phyloP scores from a whole-genome alignment of 2,888 invertebrate species.

The Perizoma affinitatum region DNA sequence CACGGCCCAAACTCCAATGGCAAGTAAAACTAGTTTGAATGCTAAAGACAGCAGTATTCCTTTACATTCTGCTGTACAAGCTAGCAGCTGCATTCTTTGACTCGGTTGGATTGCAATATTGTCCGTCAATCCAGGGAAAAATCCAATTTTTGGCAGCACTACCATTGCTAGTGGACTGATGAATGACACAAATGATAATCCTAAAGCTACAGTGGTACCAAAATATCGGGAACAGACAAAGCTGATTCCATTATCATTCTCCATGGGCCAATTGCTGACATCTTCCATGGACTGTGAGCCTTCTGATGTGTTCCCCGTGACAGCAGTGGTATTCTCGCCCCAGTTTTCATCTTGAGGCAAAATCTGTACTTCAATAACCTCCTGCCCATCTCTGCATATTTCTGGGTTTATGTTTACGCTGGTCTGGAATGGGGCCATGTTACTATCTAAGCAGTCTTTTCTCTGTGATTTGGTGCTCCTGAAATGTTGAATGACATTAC shows the following conservation, averaged over 20 bases:
- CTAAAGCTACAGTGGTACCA: constrained; percentile 90
- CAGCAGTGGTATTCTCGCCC: constrained; percentile 99
- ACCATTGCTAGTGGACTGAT: constrained; percentile 98
- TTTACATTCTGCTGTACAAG: constrained; percentile 97
- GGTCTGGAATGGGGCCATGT: constrained; percentile 94
- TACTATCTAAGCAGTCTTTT: constrained; percentile 84
- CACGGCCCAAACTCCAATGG: constrained; percentile 96
- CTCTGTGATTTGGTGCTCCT: constrained; percentile 87
- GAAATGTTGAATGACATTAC: constrained; percentile 40
- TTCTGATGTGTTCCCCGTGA: constrained; percentile 98
- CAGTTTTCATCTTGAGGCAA: constrained; percentile 98
- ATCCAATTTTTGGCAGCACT: constrained; percentile 94
- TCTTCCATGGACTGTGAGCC: constrained; percentile 97
- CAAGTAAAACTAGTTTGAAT: constrained; percentile 94
- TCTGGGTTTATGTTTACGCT: constrained; percentile 92
- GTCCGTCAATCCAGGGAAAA: constrained; percentile 89
- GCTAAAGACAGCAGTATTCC: constrained; percentile 95
- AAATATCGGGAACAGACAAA: constrained; percentile 92
- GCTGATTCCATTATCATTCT: constrained; percentile 88
- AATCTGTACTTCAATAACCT: constrained; percentile 98
- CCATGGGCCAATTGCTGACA: constrained; percentile 92
- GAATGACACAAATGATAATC: constrained; percentile 93
- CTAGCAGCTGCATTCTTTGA: constrained; percentile 87
- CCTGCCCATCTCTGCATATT: constrained; percentile 91
- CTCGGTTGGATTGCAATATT: constrained; percentile 88